Evolutionary conservation across 2,888 invertebrate species (phyloP).

Genomic region (Drosophila robusta): DNA sequence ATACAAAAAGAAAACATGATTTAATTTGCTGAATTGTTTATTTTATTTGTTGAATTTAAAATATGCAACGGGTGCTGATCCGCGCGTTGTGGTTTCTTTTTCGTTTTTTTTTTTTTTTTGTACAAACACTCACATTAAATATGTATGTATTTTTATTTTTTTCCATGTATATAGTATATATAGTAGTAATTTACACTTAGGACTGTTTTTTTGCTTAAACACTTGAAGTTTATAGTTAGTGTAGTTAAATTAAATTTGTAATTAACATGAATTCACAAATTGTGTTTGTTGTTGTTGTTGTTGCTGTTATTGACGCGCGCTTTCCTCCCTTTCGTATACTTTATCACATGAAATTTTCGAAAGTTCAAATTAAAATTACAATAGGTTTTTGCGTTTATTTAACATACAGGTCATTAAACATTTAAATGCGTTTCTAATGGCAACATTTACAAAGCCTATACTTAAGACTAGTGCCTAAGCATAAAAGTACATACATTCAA

Average conservation of each 20-base stretch:
- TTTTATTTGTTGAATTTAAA: slow-evolving; percentile 63
- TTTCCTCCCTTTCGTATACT: slow-evolving; percentile 63
- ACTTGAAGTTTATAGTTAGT: slow-evolving; percentile 53
- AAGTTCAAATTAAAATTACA: slow-evolving; percentile 70
- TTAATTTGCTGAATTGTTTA: slow-evolving; percentile 54
- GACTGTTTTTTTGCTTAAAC: slow-evolving; percentile 43
- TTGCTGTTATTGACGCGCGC: slow-evolving; percentile 28
- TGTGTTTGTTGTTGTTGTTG: slow-evolving; percentile 31
- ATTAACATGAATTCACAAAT: slow-evolving; percentile 60
- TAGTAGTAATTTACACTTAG: slow-evolving; percentile 65
- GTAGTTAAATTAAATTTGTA: slow-evolving; percentile 70
- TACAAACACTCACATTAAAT: slow-evolving; percentile 69
- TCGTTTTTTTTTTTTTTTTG: slow-evolving; percentile 39
- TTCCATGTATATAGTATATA: slow-evolving; percentile 27
- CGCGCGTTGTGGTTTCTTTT: slow-evolving; percentile 17
- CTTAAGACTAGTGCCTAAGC: slow-evolving; percentile 60
- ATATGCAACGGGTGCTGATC: slow-evolving; percentile 54
- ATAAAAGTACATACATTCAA: slow-evolving; percentile 53
- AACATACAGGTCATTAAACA: slow-evolving; percentile 54
- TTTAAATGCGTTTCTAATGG: slow-evolving; percentile 77
- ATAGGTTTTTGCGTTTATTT: slow-evolving; percentile 37
- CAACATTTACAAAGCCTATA: slow-evolving; percentile 78
- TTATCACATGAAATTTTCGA: slow-evolving; percentile 78
- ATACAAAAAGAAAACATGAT: slow-evolving; percentile 8
- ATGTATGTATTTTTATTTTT: slow-evolving; percentile 39